These are phyloP conservation scores for Brachionus asplanchnoidis DNA, from an alignment of 1,140 invertebrate species.

Conservation along the genomic window DNA sequence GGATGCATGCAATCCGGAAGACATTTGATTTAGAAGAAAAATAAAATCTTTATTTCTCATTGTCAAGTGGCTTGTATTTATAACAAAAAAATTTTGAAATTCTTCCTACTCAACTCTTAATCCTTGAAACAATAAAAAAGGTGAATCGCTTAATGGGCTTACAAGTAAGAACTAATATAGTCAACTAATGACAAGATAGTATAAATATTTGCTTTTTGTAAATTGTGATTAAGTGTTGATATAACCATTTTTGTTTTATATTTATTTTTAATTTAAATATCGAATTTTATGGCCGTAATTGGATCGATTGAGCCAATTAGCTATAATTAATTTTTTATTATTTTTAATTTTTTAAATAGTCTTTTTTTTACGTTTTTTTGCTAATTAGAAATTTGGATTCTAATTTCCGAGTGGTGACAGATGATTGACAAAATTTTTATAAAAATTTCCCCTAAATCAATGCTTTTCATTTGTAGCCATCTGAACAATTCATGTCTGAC, in stretches of 20 bases:
- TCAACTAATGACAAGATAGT: not conserved
- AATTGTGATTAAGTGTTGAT: not conserved
- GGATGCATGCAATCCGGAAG: not conserved
- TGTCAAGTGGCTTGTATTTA: not conserved
- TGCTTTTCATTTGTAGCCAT: not conserved
- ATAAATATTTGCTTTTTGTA: not conserved
- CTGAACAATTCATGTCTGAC: not conserved
- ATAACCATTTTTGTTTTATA: not conserved
- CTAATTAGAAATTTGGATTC: not conserved
- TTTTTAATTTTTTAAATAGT: not conserved
- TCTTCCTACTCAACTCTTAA: not conserved
- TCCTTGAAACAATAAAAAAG: not conserved
- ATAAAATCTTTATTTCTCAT: not conserved
- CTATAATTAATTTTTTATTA: not conserved
- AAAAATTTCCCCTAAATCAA: not conserved
- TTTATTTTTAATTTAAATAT: slow-evolving; percentile 8
- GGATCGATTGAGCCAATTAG: not conserved
- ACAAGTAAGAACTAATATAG: not conserved
- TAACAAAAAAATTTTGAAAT: not conserved
- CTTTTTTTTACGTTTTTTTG: not conserved
- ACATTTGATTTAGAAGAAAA: not conserved
- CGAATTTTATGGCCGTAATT: not conserved
- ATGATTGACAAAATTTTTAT: not conserved
- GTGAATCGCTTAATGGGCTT: not conserved
- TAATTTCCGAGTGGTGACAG: not conserved